phyloP scores from a whole-genome alignment of 2,797 vertebrate species.

The Philypnodon macrostomus region DNA sequence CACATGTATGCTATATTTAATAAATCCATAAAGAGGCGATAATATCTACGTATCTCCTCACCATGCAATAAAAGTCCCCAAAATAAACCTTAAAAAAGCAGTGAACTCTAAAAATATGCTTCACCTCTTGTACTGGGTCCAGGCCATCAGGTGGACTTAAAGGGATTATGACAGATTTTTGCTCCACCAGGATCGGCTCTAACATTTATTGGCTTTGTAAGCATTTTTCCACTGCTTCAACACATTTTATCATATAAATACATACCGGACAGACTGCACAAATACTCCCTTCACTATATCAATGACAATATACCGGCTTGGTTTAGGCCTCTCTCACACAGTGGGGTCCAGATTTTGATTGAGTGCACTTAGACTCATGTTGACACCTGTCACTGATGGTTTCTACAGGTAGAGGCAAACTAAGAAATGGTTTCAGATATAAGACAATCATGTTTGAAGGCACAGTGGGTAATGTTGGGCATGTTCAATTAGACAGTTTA shows the following conservation, averaged over 20 bases:
- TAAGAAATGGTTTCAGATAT: too few species aligned
- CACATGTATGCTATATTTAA: too few species aligned
- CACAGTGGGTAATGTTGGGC: too few species aligned
- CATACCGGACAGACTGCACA: conserved; percentile 10
- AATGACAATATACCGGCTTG: background rate
- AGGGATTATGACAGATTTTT: conserved; percentile 48
- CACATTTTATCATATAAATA: conserved; percentile 31
- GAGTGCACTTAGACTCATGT: background rate
- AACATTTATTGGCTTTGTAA: conserved; percentile 50
- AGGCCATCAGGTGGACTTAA: conserved; percentile 36
- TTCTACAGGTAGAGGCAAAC: background rate
- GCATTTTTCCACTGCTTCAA: conserved; percentile 37
- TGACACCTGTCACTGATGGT: background rate
- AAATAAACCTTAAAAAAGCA: background rate
- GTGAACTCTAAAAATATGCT: conserved; percentile 9
- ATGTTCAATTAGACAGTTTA: too few species aligned
- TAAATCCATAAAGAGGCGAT: too few species aligned
- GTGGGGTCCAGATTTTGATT: background rate
- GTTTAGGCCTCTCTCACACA: background rate
- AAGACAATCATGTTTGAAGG: too few species aligned
- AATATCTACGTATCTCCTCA: too few species aligned
- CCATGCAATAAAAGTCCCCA: too few species aligned
- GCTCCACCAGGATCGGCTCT: conserved; percentile 22
- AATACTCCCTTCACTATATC: conserved; percentile 1
- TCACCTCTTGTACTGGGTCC: conserved; percentile 8